Conservation (phyloP, 2,797 vertebrate genomes). For the Notolepis coatsorum region DNA sequence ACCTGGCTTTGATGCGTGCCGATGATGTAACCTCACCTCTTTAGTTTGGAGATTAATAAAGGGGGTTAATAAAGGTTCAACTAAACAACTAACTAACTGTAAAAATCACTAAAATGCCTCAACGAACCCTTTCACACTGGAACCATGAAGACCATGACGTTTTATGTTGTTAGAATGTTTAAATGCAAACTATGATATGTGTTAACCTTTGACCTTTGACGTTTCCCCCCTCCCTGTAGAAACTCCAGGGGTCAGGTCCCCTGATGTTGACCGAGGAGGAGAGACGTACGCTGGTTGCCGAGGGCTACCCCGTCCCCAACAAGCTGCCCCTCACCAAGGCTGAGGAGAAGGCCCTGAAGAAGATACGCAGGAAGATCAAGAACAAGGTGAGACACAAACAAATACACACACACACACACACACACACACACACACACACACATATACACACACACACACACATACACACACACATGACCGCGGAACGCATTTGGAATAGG, state of each 20-base stretch:
- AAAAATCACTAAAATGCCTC: no score
- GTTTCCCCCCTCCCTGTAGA: conserved; percentile 85
- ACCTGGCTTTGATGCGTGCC: no score
- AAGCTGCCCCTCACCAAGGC: conserved; percentile 96
- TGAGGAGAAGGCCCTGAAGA: conserved; percentile 98
- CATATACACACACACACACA: background rate
- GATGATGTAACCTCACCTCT: no score
- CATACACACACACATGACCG: background rate
- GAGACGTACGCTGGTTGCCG: conserved; percentile 94
- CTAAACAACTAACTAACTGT: no score
- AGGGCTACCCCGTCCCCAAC: conserved; percentile 96
- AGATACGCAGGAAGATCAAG: conserved; percentile 98
- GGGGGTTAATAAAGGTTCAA: no score
- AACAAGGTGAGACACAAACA: conserved; percentile 94
- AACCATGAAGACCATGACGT: no score
- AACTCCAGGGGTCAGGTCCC: conserved; percentile 95
- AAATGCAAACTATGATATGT: no score
- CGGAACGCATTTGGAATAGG: no score
- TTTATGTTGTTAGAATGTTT: no score
- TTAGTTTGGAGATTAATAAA: no score
- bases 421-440: background rate
- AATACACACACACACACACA: background rate
- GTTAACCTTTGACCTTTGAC: no score
- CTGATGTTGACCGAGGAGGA: conserved; percentile 97
- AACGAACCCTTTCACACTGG: no score